These are phyloP conservation scores for Pelecanoides urinatrix DNA, from an alignment of 2,113 vertebrate species.

Conservation along the genomic window DNA sequence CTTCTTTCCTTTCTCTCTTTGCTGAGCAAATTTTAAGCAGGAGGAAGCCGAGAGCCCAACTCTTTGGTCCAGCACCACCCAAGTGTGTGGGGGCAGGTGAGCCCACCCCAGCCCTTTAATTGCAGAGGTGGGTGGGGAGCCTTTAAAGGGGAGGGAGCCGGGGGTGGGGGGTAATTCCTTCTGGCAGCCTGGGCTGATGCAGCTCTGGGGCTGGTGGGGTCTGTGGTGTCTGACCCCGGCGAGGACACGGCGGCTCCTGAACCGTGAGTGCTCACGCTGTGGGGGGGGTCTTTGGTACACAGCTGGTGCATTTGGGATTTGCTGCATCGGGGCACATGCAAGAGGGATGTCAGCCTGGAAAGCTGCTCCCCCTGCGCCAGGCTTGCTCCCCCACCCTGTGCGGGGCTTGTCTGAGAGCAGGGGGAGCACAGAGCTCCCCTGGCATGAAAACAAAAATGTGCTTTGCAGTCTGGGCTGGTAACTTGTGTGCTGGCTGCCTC, in stretches of 20 bases:
- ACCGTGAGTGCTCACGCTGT: rapidly evolving
- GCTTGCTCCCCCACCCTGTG: too few species aligned
- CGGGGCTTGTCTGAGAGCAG: not conserved
- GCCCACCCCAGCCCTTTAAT: not conserved
- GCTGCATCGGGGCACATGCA: rapidly evolving
- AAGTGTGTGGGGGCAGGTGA: not conserved
- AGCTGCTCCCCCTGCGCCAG: not conserved
- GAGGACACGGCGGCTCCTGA: not conserved
- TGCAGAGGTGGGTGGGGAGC: not conserved
- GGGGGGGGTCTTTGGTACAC: too few species aligned
- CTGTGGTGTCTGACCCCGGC: not conserved
- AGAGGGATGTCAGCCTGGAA: not conserved
- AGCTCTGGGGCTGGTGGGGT: not conserved
- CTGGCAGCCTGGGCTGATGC: not conserved
- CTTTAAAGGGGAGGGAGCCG: not conserved
- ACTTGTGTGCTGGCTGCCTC: not conserved
- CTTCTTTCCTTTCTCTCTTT: not conserved
- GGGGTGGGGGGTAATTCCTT: not conserved
- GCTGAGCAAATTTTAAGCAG: not conserved
- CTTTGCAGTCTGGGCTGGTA: not conserved
- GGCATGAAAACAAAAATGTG: not conserved
- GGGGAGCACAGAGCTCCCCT: not conserved
- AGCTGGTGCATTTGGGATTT: not conserved
- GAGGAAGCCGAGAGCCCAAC: not conserved
- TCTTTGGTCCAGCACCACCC: not conserved